These are phyloP conservation scores for Esox niger DNA, from an alignment of 2,113 vertebrate species.

Conservation along the genomic window DNA sequence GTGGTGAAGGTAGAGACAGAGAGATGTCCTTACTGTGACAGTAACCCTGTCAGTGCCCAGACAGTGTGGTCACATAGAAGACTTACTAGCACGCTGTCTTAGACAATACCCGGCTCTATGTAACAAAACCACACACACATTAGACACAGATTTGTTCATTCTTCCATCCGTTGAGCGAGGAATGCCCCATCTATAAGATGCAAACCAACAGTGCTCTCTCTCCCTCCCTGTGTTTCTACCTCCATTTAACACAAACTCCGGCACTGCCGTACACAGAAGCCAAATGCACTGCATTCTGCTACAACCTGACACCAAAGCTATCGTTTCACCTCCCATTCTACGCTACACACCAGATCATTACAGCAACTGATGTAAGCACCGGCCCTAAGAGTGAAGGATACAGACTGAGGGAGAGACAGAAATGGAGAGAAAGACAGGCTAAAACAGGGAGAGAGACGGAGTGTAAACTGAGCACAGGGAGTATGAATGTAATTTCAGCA, in stretches of 20 bases:
- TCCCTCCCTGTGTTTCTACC: no score
- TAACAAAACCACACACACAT: constrained; percentile 14
- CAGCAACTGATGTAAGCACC: constrained; percentile 66
- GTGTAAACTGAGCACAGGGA: constrained; percentile 31
- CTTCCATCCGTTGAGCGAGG: no score
- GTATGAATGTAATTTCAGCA: constrained; percentile 32
- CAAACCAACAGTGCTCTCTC: constrained; percentile 28
- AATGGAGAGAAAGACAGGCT: background rate
- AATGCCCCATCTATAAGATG: background rate
- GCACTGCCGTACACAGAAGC: no score
- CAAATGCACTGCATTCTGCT: no score
- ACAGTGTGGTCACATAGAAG: background rate
- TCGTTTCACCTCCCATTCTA: no score
- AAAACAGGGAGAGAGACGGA: background rate
- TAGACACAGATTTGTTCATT: constrained; percentile 11
- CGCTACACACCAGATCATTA: no score
- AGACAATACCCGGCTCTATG: background rate
- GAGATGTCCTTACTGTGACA: background rate
- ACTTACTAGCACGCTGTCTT: background rate
- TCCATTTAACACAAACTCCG: no score
- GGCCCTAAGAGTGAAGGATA: background rate
- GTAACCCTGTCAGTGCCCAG: background rate
- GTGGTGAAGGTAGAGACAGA: constrained; percentile 4
- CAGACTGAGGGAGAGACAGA: constrained; percentile 12
- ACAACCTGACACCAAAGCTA: no score